Conservation (phyloP, 2,888 invertebrate genomes). For the Clunio marinus region DNA sequence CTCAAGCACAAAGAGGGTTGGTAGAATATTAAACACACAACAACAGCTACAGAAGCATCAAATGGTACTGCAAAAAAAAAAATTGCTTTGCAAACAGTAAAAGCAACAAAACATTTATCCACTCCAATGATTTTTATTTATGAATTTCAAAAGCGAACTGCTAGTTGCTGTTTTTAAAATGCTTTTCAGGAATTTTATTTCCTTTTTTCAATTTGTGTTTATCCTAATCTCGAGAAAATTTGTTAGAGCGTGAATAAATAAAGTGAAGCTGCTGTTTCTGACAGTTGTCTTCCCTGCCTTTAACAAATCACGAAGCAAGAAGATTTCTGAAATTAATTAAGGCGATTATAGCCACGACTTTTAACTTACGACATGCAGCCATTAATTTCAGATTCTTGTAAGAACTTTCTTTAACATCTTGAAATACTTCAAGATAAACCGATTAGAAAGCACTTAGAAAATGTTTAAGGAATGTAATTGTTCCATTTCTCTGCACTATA, state of each 20-base stretch:
- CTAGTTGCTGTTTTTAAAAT: not conserved
- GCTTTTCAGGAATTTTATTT: too few species aligned
- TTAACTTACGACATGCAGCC: slow-evolving; percentile 9
- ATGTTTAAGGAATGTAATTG: slow-evolving; percentile 27
- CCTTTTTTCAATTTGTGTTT: not conserved
- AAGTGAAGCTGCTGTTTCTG: slow-evolving; percentile 29
- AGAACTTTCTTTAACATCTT: not conserved
- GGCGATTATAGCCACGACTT: slow-evolving; percentile 17
- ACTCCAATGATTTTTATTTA: slow-evolving; percentile 34
- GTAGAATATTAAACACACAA: slow-evolving; percentile 34
- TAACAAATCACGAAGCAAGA: not conserved
- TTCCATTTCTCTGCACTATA: not conserved
- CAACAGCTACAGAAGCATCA: slow-evolving; percentile 13
- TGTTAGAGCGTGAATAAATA: slow-evolving; percentile 27
- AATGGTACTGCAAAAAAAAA: slow-evolving; percentile 26
- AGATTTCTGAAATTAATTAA: not conserved
- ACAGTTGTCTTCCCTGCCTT: not conserved
- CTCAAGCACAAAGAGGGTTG: not conserved
- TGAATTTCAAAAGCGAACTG: not conserved
- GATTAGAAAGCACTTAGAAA: slow-evolving; percentile 36
- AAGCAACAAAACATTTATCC: slow-evolving; percentile 37
- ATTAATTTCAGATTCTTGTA: slow-evolving; percentile 31
- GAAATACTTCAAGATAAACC: slow-evolving; percentile 11
- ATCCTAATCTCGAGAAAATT: not conserved
- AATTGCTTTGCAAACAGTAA: not conserved